Evolutionary conservation across 2,797 vertebrate genomes (phyloP).

Genomic region (Heteromormyrus szaboi): DNA sequence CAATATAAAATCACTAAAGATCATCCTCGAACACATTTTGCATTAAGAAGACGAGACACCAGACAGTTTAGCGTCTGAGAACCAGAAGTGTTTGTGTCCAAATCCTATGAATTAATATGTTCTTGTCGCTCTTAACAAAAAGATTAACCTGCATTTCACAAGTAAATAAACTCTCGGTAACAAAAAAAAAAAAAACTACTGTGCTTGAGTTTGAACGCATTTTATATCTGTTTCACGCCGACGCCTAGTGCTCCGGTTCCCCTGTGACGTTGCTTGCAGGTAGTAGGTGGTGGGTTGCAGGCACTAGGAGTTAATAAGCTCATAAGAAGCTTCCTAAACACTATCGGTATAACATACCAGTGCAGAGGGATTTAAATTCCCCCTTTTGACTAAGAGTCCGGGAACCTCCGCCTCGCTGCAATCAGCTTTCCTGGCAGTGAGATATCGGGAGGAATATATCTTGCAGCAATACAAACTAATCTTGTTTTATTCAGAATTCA

Average conservation of each 20-base stretch:
- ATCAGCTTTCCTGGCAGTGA: slow-evolving; percentile 1
- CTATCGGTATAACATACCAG: background rate
- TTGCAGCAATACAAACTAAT: slow-evolving; percentile 9
- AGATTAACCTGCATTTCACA: background rate
- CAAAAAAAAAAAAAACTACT: background rate
- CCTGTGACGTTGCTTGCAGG: background rate
- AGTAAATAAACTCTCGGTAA: background rate
- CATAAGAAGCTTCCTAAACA: background rate
- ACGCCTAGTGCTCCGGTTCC: background rate
- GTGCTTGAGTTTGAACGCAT: background rate
- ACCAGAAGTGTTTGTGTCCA: background rate
- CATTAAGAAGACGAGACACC: background rate
- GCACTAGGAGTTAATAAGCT: background rate
- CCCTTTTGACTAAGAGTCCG: background rate
- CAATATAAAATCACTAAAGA: background rate
- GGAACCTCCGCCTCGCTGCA: background rate
- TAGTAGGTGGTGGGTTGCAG: background rate
- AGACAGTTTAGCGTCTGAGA: background rate
- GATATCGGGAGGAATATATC: background rate
- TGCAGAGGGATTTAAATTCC: background rate
- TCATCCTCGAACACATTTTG: background rate
- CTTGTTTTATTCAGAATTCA: slow-evolving; percentile 9
- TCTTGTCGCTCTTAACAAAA: background rate
- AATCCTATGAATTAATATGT: background rate
- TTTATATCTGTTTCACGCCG: background rate